A percentile compares a stretch with the other conserved stretches of the same genome.
phyloP scores from a whole-genome alignment of 2,797 vertebrate genomes.

The Mormyrus hasselquistii region DNA sequence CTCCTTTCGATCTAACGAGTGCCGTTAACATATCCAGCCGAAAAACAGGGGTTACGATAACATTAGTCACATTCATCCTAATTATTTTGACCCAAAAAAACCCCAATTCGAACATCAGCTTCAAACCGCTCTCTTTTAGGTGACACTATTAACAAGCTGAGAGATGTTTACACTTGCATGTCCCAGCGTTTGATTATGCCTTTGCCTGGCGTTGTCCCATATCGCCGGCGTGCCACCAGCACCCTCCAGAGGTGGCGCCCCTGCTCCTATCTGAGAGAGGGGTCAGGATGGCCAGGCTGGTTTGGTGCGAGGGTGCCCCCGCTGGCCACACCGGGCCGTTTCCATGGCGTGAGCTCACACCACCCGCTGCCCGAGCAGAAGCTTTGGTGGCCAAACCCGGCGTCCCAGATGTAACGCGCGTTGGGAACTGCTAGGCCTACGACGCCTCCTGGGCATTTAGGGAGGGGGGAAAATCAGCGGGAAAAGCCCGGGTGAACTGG shows the following conservation, averaged over 20 bases:
- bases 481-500: neutral
- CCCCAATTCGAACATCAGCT: neutral
- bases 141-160: slow-evolving; percentile 6
- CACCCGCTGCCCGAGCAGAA: neutral
- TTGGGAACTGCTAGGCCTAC: neutral
- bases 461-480: neutral
- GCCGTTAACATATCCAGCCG: neutral
- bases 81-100: slow-evolving; percentile 15
- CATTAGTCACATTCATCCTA: neutral
- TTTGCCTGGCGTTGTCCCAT: neutral
- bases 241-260: neutral
- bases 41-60: neutral
- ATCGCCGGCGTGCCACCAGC: neutral
- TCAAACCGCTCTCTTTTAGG: neutral
- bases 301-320: neutral
- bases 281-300: neutral
- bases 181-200: slow-evolving; percentile 1
- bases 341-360: neutral
- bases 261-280: neutral
- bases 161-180: slow-evolving; percentile 5
- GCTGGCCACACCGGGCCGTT: neutral
- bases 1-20: neutral
- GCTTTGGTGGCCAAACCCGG: neutral
- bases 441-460: neutral
- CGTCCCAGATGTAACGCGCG: neutral